Evolutionary conservation across 2,888 invertebrate genomes (phyloP).

Genomic region (Himalopsyche kuldschensis): DNA sequence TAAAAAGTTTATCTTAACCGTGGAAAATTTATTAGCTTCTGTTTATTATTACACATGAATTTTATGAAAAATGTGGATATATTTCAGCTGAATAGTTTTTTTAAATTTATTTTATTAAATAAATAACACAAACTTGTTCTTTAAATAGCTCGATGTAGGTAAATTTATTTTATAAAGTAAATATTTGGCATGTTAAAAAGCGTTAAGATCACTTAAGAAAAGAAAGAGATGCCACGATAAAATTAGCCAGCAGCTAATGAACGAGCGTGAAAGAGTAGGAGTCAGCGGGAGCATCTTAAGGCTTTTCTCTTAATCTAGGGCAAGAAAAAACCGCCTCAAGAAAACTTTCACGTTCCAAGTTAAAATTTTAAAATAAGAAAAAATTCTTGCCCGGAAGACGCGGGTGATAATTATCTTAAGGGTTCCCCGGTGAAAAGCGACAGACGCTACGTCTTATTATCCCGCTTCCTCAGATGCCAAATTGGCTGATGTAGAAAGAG

Average conservation of each 20-base stretch:
- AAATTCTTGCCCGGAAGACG: constrained; percentile 9
- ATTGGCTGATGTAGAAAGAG: constrained; percentile 15
- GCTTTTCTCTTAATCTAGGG: constrained; percentile 25
- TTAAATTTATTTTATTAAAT: too few species aligned
- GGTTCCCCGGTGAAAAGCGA: background rate
- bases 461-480: background rate
- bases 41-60: too few species aligned
- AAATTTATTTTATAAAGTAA: background rate
- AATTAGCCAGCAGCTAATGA: constrained; percentile 16
- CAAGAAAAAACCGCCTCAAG: constrained; percentile 27
- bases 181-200: background rate
- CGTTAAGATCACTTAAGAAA: constrained; percentile 6
- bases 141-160: too few species aligned
- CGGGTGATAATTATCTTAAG: constrained; percentile 38
- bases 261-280: constrained; percentile 30
- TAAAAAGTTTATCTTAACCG: too few species aligned
- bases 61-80: too few species aligned
- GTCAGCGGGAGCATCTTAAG: constrained; percentile 10
- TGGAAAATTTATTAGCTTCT: too few species aligned
- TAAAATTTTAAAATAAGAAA: constrained; percentile 33
- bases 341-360: constrained; percentile 34
- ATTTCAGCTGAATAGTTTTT: too few species aligned
- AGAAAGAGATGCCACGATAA: background rate
- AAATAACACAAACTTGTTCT: too few species aligned
- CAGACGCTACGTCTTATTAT: background rate